phyloP scores from a whole-genome alignment of 2,888 invertebrate genomes.

The Caenorhabditis doughertyi region DNA sequence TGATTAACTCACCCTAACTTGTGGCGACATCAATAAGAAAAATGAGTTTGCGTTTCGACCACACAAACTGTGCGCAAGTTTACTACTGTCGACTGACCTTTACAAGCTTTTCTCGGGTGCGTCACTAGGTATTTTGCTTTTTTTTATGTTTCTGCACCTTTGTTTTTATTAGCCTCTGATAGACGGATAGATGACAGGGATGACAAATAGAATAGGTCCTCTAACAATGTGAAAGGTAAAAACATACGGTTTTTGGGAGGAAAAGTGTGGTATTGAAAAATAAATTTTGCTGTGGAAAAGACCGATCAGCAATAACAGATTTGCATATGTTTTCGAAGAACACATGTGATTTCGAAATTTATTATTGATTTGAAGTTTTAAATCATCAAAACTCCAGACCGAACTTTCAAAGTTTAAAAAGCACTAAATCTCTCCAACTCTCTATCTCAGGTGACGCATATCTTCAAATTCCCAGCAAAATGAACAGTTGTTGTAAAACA shows the following conservation, averaged over 20 bases:
- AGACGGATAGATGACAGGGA: not conserved
- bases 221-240: not conserved
- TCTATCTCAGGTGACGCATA: conserved; percentile 44
- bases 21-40: conserved; percentile 36
- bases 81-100: conserved; percentile 31
- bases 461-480: conserved; percentile 32
- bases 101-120: conserved; percentile 12
- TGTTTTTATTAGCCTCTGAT: conserved; percentile 21
- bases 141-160: not conserved
- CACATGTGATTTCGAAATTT: not conserved
- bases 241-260: too few relatives aligned
- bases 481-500: conserved; percentile 62
- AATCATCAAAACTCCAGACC: conserved; percentile 24
- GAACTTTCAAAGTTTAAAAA: conserved; percentile 16
- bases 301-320: not conserved
- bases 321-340: not conserved
- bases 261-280: not conserved
- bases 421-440: conserved; percentile 12
- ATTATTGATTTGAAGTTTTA: too few relatives aligned
- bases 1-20: conserved; percentile 34
- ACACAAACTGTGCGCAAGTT: conserved; percentile 14
- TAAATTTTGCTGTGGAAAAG: too few relatives aligned
- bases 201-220: not conserved
- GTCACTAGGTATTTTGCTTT: conserved; percentile 31
- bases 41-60: conserved; percentile 46